These are phyloP conservation scores for Chaetura pelagica DNA, from an alignment of 2,113 vertebrate species.

Conservation along the genomic window DNA sequence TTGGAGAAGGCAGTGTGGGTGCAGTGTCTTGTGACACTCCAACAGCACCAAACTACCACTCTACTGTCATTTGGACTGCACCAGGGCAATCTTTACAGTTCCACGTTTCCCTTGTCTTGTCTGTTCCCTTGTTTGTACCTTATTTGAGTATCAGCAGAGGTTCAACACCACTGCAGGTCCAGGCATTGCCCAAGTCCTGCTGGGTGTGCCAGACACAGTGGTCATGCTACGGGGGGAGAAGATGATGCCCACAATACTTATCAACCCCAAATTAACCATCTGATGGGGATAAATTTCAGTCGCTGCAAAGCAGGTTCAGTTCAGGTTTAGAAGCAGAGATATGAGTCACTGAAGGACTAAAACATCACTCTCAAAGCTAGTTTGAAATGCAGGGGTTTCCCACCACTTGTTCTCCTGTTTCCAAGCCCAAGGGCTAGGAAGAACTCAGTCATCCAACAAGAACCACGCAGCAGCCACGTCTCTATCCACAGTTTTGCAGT, in stretches of 20 bases:
- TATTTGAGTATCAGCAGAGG: background rate
- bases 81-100: background rate
- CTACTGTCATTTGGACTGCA: background rate
- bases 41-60: background rate
- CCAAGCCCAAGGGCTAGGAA: background rate
- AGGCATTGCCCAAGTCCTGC: background rate
- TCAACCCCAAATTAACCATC: background rate
- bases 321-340: background rate
- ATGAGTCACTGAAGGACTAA: background rate
- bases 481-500: background rate
- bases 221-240: background rate
- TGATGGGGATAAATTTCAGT: background rate
- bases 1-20: background rate
- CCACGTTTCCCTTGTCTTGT: background rate
- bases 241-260: background rate
- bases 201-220: rapidly evolving
- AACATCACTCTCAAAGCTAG: background rate
- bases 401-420: background rate
- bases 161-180: background rate
- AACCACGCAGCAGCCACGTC: rapidly evolving
- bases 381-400: background rate
- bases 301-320: background rate
- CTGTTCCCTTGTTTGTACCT: too few species aligned
- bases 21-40: background rate
- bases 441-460: background rate